Base-by-base conservation (phyloP, 2,888 invertebrate species). In the Perizoma flavofasciatum region DNA sequence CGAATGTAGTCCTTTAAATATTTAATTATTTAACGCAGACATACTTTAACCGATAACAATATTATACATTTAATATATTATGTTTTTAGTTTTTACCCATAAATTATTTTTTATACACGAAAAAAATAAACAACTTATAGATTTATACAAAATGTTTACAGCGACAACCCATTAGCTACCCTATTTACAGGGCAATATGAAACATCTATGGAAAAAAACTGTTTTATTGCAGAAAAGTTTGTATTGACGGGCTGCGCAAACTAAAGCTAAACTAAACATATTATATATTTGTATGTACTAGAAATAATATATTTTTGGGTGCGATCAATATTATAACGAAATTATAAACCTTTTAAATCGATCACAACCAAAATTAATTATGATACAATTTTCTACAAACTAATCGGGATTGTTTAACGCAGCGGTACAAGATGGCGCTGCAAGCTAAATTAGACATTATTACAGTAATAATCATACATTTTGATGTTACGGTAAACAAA, bases 361-460 rank as follows among this genome's bases (percentile, higher is more conserved):
- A 90, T 90, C 89, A 83, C 89, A 88, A 82, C 89, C 90, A 89
- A 89, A 88, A 86, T 78, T 70, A 57, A 69, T 46, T 66, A 49
- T 62, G n/a, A 35, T 49, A 55, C 55, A 49, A 61, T 11, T 52
- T 39, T n/a, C 10, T 37, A 37, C 37, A 2, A 10, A 45, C 32
- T 51, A 47, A 47, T 49, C 50, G 32, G 40, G 40, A 50, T 59
- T 39, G 11, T 22, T 49, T 22, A 6, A 8, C 11, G 37, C n/a
- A 39, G 34, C 39, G 49, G 7, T 37, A 45, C 45, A 22, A 54
- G 53, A 59, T 59, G 49, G 45, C 49, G 54, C 49, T 46, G 34
- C 9, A 8, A 41, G 0, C 0, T 33, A 41, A 41, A 41, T n/a
- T 5, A 9, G 22, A 22, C 22, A 22, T 22, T 3, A 22, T 22